A percentile compares a stretch with the other conserved stretches of the same genome.
These are phyloP conservation scores for Leucozona laternaria DNA, from an alignment of 2,888 invertebrate species.

Conservation along the genomic window DNA sequence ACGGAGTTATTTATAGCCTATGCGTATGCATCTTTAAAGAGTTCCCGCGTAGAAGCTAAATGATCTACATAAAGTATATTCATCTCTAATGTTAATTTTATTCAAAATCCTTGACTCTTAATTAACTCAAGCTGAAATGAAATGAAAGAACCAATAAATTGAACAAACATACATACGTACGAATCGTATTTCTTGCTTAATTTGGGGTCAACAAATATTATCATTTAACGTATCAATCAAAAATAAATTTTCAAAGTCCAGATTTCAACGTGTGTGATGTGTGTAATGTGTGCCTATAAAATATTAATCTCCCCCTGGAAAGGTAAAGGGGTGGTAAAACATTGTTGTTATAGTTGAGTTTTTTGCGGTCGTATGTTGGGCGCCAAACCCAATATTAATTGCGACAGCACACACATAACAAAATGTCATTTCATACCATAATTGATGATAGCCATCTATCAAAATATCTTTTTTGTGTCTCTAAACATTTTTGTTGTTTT, in stretches of 20 bases:
- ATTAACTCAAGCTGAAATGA: not conserved
- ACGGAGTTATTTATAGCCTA: not conserved
- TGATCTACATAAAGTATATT: not conserved
- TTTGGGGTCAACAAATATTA: slow-evolving; percentile 29
- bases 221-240: slow-evolving; percentile 36
- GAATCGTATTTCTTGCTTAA: slow-evolving; percentile 7
- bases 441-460: slow-evolving; percentile 75
- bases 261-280: slow-evolving; percentile 29
- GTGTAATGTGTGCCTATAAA: slow-evolving; percentile 18
- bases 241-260: slow-evolving; percentile 6
- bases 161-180: not conserved
- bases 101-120: slow-evolving; percentile 7
- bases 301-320: slow-evolving; percentile 14
- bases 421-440: slow-evolving; percentile 74
- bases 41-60: not conserved
- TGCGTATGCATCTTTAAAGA: not conserved
- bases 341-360: slow-evolving; percentile 11
- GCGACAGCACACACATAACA: slow-evolving; percentile 71
- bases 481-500: slow-evolving; percentile 3
- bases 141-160: not conserved
- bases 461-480: slow-evolving; percentile 71
- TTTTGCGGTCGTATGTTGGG: slow-evolving; percentile 33
- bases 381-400: slow-evolving; percentile 74
- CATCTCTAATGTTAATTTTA: not conserved
- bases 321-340: too few species aligned